Evolutionary conservation across 2,113 vertebrate genomes (phyloP).

Genomic region (Salvelinus alpinus): DNA sequence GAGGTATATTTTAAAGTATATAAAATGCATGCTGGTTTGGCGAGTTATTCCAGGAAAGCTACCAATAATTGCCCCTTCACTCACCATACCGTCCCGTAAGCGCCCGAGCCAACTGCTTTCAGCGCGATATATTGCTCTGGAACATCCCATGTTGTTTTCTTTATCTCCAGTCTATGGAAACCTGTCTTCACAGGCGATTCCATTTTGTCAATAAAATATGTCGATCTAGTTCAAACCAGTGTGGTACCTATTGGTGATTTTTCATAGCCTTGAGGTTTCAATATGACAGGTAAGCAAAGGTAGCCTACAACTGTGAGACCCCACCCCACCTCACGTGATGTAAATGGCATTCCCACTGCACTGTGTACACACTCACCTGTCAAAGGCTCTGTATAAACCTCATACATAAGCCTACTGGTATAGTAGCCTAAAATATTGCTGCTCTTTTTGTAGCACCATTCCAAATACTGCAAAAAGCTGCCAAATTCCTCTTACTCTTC

Average conservation of each 20-base stretch:
- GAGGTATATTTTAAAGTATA: too few relatives aligned
- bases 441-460: too few relatives aligned
- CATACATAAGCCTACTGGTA: too few relatives aligned
- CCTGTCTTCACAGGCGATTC: slow-evolving; percentile 62
- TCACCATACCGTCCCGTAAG: slow-evolving; percentile 81
- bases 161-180: slow-evolving; percentile 69
- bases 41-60: too few relatives aligned
- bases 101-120: slow-evolving; percentile 71
- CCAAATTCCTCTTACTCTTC: slow-evolving; percentile 5
- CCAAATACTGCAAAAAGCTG: not conserved
- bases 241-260: not conserved
- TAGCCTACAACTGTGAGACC: not conserved
- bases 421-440: too few relatives aligned
- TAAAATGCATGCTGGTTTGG: too few relatives aligned
- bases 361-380: too few relatives aligned
- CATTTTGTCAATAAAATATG: slow-evolving; percentile 2
- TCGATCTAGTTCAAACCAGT: not conserved
- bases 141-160: slow-evolving; percentile 78
- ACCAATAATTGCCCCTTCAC: slow-evolving; percentile 21
- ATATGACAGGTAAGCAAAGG: slow-evolving; percentile 24
- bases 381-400: too few relatives aligned
- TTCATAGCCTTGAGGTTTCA: not conserved
- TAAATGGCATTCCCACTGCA: too few relatives aligned
- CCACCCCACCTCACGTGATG: slow-evolving; percentile 26
- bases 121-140: slow-evolving; percentile 68